These are phyloP conservation scores for Gobio gobio DNA, from an alignment of 2,113 vertebrate species.

Conservation along the genomic window DNA sequence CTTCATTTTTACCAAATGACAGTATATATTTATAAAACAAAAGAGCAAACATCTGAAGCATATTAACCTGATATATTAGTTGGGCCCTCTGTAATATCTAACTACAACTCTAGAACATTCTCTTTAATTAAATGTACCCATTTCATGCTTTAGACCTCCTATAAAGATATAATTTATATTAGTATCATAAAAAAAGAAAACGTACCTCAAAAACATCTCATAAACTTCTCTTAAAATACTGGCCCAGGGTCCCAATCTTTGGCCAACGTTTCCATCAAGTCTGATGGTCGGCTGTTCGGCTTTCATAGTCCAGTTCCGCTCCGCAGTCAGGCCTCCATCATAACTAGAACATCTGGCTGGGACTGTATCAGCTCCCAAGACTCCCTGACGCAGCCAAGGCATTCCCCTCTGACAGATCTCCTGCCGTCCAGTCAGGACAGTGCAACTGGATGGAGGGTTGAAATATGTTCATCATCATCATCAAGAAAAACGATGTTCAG, in stretches of 20 bases:
- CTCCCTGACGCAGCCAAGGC: not conserved
- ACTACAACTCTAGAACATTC: constrained; percentile 41
- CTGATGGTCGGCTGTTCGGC: constrained; percentile 12
- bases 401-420: not conserved
- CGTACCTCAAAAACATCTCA: constrained; percentile 47
- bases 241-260: constrained; percentile 36
- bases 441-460: not conserved
- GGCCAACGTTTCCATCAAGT: constrained; percentile 10
- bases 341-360: not conserved
- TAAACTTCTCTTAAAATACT: constrained; percentile 40
- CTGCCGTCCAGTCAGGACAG: not conserved
- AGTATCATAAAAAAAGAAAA: constrained; percentile 45
- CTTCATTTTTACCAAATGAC: constrained; percentile 32
- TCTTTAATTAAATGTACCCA: constrained; percentile 28
- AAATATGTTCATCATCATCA: not conserved
- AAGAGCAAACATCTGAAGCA: constrained; percentile 54
- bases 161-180: constrained; percentile 50
- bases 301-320: not conserved
- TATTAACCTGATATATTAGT: constrained; percentile 61
- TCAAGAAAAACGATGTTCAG: constrained; percentile 68
- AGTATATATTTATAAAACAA: not conserved
- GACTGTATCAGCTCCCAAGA: not conserved
- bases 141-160: constrained; percentile 60
- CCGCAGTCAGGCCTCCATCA: not conserved
- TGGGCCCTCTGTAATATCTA: constrained; percentile 42